Evolutionary conservation across 2,888 invertebrate genomes (phyloP), one percentile per base, ranked within the genome.

Genomic region (Laothoe populi): DNA sequence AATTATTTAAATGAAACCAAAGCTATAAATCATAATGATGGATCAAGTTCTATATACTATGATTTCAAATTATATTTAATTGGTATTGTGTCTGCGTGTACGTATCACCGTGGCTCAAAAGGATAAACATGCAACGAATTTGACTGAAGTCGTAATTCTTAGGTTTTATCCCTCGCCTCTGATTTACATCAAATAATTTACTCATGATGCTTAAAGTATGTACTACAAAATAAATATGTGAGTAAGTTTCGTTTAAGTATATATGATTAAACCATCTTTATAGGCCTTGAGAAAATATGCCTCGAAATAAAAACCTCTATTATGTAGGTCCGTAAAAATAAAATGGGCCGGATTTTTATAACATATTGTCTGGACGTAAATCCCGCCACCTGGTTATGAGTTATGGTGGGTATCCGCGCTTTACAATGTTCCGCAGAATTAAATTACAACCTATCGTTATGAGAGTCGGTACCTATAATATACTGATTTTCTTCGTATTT

Each of bases 351-450:
- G 80, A 81, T 81, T 85, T 85, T 84, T 83, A 85, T 78, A 82
- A 83, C 83, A 79, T 81, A 85, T 84, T 83, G 83, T 81, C 74
- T 68, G 79, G 78, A 73, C 75, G 75, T 84, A 83, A 82, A 83
- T 72, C 81, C 77, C 66, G 63, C 72, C 82, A 83, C 83, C 83
- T 83, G 85, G 82, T 77, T 80, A 78, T 80, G 82, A 82, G 77
- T 81, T 78, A 83, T 74, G 79, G 70, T 66, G 53, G 59, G 70
- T 71, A 76, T 71, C 73, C 78, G 67, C 71, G 66, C 69, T 74
- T 71, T 74, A 81, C 79, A 76, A 74, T 77, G 77, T 76, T 69
- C 72, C 70, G 44, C 59, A 67, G 78, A 78, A 80, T 78, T 79
- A 81, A 81, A 81, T 81, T 76, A 77, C 64, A 62, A 60, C 35